Evolutionary conservation across 2,888 invertebrate species (phyloP).

Genomic region (Anthoptus insignis): DNA sequence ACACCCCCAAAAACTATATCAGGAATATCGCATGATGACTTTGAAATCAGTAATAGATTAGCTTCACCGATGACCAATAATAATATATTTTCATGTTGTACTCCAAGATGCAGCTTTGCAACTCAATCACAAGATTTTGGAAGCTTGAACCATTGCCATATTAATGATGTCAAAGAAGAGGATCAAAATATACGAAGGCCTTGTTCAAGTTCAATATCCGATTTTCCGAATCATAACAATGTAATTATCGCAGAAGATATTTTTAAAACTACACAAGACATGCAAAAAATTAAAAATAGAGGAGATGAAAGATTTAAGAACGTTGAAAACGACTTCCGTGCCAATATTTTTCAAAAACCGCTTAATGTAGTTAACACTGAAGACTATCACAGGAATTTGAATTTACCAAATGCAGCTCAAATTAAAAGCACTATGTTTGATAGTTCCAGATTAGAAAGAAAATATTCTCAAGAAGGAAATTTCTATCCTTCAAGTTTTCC

Average conservation of each 20-base stretch:
- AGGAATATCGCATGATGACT: conserved; percentile 51
- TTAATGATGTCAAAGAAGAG: conserved; percentile 8
- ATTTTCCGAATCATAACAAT: conserved; percentile 28
- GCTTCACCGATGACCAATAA: no score
- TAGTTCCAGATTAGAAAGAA: conserved; percentile 51
- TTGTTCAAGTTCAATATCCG: conserved; percentile 5
- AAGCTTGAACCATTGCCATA: conserved; percentile 30
- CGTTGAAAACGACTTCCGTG: conserved; percentile 42
- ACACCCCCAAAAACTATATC: conserved; percentile 43
- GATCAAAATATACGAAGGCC: conserved; percentile 32
- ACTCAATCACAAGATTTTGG: conserved; percentile 12
- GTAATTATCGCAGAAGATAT: conserved; percentile 44
- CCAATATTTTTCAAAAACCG: conserved; percentile 56
- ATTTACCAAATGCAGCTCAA: conserved; percentile 58
- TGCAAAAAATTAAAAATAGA: conserved; percentile 44
- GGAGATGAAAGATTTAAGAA: conserved; percentile 41
- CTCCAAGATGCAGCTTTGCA: conserved; percentile 51
- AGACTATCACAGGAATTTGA: conserved; percentile 53
- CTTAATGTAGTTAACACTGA: conserved; percentile 48
- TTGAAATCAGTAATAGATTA: conserved; percentile 57
- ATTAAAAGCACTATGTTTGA: conserved; percentile 59
- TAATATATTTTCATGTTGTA: no score
- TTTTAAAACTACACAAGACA: conserved; percentile 30
- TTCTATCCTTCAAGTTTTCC: conserved; percentile 52
- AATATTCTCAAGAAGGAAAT: conserved; percentile 55